These are phyloP conservation scores for Pogonognathellus flavescens DNA, from an alignment of 1,140 invertebrate species.

Conservation along the genomic window DNA sequence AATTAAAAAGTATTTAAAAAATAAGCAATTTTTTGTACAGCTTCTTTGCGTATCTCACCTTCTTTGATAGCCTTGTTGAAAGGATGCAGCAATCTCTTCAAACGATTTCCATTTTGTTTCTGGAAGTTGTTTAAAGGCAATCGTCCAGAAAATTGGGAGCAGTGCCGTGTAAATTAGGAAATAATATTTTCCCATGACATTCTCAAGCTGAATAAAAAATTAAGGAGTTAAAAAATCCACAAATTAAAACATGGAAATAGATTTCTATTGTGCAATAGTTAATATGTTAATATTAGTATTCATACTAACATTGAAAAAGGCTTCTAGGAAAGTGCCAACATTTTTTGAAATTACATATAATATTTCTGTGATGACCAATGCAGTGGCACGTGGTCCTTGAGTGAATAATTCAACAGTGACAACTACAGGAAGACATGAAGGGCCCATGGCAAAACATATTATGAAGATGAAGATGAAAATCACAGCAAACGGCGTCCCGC, in stretches of 20 bases:
- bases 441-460: slow-evolving; percentile 96
- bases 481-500: slow-evolving; percentile 96
- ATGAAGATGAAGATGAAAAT: slow-evolving; percentile 94
- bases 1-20: too few species aligned
- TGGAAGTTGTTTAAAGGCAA: slow-evolving; percentile 97
- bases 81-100: slow-evolving; percentile 94
- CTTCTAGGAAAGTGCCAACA: slow-evolving; percentile 94
- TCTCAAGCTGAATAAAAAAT: too few species aligned
- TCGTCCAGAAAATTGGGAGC: slow-evolving; percentile 95
- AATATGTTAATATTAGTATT: slow-evolving; percentile 25
- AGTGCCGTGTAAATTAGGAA: slow-evolving; percentile 68
- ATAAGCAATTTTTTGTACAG: too few species aligned
- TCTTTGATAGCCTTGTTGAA: too few species aligned
- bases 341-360: slow-evolving; percentile 99
- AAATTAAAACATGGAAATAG: slow-evolving; percentile 68
- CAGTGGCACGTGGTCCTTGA: slow-evolving; percentile 94
- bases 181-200: too few species aligned
- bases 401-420: slow-evolving; percentile 98
- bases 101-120: slow-evolving; percentile 99
- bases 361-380: slow-evolving; percentile 97
- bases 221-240: slow-evolving; percentile 71
- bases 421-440: slow-evolving; percentile 98
- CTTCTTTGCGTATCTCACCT: too few species aligned
- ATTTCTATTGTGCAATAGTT: background rate
- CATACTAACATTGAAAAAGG: slow-evolving; percentile 85